A percentile compares a stretch with the other conserved stretches of the same genome.
These are phyloP conservation scores for Holacanthus passer DNA, from an alignment of 2,113 vertebrate genomes.

Conservation along the genomic window DNA sequence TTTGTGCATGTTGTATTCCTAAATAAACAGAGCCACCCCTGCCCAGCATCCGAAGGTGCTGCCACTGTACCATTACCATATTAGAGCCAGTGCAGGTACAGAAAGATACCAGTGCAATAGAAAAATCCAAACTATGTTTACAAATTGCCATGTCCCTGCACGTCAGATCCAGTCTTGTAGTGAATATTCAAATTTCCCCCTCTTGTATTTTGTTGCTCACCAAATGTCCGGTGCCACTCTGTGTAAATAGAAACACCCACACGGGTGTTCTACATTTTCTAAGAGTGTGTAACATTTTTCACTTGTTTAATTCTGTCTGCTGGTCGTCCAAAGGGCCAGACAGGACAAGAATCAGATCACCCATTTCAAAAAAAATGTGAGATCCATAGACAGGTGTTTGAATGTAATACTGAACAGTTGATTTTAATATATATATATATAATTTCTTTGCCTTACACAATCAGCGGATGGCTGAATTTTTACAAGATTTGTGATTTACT, in stretches of 20 bases:
- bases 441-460: constrained; percentile 81
- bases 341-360: constrained; percentile 49
- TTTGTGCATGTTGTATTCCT: constrained; percentile 28
- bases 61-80: not conserved
- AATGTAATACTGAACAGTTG: constrained; percentile 81
- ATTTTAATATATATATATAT: constrained; percentile 69
- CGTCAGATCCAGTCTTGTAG: constrained; percentile 40
- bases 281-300: constrained; percentile 53
- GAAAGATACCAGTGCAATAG: constrained; percentile 62
- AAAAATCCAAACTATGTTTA: constrained; percentile 62
- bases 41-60: not conserved
- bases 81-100: constrained; percentile 51
- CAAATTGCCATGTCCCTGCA: constrained; percentile 46
- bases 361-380: constrained; percentile 57
- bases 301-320: constrained; percentile 53
- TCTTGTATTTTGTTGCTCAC: constrained; percentile 19
- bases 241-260: constrained; percentile 66
- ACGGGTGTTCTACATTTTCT: constrained; percentile 45
- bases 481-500: constrained; percentile 79
- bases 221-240: constrained; percentile 68
- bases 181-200: constrained; percentile 16
- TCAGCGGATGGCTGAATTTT: constrained; percentile 80
- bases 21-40: not conserved
- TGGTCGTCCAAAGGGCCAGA: constrained; percentile 38
- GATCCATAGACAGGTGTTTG: constrained; percentile 77